Base-by-base conservation (phyloP, 2,113 vertebrate species). In the Protobothrops flavoviridis region DNA sequence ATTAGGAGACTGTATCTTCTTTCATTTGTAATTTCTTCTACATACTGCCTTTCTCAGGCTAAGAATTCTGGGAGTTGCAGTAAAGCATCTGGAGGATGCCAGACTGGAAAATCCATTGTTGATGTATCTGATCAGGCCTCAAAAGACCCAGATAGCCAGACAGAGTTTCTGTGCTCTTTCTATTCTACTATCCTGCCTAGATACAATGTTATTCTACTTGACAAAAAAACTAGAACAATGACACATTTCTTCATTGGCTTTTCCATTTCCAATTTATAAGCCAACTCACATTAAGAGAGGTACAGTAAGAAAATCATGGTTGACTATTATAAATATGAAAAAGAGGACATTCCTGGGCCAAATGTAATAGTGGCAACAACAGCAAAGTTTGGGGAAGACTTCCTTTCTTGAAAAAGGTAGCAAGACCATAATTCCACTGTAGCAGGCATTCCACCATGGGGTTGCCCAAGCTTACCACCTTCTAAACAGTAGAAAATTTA, bases 371-470 rank as follows among this genome's bases (percentile, higher is more conserved):
- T 3, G 24, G 48, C 23, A 74, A 57, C 17, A 45, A 26, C 13
- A 90, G n/a, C 29, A 64, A 45, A 92, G 89, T 24, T 1, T 87
- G 20, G 0, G 0, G 17, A 50, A 85, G 39, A 26, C 57, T 91
- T 23, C 88, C 52, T 69, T 33, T n/a, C 13, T 29, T 92, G 64
- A 92, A 48, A 11, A 6, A 69, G 59, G 24, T 26, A 74, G 26
- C 39, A 56, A 45, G 10, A 57, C 52, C 24, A 88, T 0, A 0
- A 29, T 81, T 23, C 50, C 33, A 4, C 90, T 33, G 43, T n/a
- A 74, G 50, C 39, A 55, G 93, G 91, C 91, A 92, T 93, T 21
- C 93, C 69, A 29, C 24, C 3, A 55, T 93, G 92, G 43, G 20
- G 39, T 13, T 33, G 92, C 52, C 53, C 56, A 26, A 91, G 21